A percentile compares a stretch with the other conserved stretches of the same genome.
phyloP scores from a whole-genome alignment of 1,140 invertebrate species.

The Drosophila varians region DNA sequence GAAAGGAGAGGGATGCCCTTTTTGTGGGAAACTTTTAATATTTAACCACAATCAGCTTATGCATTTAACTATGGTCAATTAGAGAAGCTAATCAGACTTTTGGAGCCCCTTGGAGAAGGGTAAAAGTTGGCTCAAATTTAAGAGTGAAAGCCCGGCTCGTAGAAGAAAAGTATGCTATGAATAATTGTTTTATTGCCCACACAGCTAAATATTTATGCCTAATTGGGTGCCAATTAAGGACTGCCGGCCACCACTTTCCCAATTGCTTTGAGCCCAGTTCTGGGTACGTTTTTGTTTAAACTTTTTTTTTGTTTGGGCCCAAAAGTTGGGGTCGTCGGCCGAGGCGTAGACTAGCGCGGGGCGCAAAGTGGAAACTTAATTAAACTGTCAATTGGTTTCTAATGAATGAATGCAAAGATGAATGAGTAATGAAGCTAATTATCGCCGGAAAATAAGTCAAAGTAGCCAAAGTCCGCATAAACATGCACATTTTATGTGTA shows the following conservation, averaged over 20 bases:
- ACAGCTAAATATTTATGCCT: constrained; percentile 57
- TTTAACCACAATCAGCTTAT: constrained; percentile 42
- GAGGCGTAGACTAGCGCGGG: constrained; percentile 30
- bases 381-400: constrained; percentile 73
- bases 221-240: constrained; percentile 52
- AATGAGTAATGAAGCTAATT: constrained; percentile 72
- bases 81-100: constrained; percentile 34
- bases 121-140: constrained; percentile 13
- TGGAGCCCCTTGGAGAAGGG: constrained; percentile 21
- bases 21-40: constrained; percentile 15
- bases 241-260: constrained; percentile 33
- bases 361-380: constrained; percentile 62
- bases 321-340: constrained; percentile 24
- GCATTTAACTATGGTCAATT: constrained; percentile 50
- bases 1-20: too few relatives aligned
- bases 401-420: constrained; percentile 66
- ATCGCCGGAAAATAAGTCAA: constrained; percentile 52
- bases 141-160: constrained; percentile 18
- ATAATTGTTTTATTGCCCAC: constrained; percentile 54
- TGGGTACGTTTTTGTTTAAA: constrained; percentile 33
- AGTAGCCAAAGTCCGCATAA: constrained; percentile 29
- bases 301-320: constrained; percentile 25
- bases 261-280: background rate
- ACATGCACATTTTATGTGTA: background rate
- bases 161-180: constrained; percentile 23